Base-by-base conservation (phyloP, 2,888 invertebrate species). In the Eremobia ochroleuca region DNA sequence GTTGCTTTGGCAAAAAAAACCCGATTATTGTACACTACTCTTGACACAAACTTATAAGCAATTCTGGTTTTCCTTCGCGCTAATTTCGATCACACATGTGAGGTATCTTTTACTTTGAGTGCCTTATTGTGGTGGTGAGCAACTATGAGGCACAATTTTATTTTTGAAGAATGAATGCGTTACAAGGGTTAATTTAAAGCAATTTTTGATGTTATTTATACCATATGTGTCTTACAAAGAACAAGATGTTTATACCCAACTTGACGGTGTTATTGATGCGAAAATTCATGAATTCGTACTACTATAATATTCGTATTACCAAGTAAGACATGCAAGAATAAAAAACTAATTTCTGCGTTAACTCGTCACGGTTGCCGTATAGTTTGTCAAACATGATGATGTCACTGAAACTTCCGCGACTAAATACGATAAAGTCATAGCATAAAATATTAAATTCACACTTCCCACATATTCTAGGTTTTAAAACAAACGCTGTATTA, bases 401-500 rank as follows among this genome's bases (percentile, higher is more conserved):
- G 73, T 83, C 75, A 83, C 85, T 55, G 64, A 67, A 62, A 75
- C 59, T 73, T 66, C 40, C 66, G 31, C n/a, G 64, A 37, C 43
- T 70, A 69, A 73, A 61, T 49, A 87, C 64, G 73, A 84, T 75
- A 82, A 83, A 76, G 31, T 82, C 72, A 73, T 70, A 70, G 79
- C 79, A 79, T 86, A 74, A 73, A 75, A 67, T 79, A 86, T 79
- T 84, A 31, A 70, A 83, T 86, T 78, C 83, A 79, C 84, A 85
- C 87, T 72, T 68, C 83, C 83, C 55, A 85, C 86, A 43, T 25
- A 37, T 49, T 61, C 8, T 72, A 55, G 37, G n/a, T 70, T 83
- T 76, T 58, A 55, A 82, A 82, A 75, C 71, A 83, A 67, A 73
- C 40, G 34, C 46, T 46, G 21, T 65, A 58, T 67, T 76, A 64